Base-by-base conservation (phyloP, 1,140 invertebrate genomes). In the Eueides isabella region DNA sequence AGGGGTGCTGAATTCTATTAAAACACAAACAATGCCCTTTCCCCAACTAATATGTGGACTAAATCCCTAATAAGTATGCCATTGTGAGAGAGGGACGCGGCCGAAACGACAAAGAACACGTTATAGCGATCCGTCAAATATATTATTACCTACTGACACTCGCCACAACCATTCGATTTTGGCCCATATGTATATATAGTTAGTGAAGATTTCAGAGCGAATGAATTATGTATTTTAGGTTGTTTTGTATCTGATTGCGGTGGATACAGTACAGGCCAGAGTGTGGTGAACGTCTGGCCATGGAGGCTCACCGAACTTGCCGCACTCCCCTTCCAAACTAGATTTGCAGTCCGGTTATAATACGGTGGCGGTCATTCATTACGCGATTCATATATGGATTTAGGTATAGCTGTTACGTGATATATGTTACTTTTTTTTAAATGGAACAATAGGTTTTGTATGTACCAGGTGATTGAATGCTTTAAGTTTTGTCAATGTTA, bases 31-130 rank as follows among this genome's bases (percentile, higher is more conserved):
- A 92, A 92, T 91, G 77, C 83, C 83, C 87, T 87, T 90, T 80
- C 90, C 90, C 91, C 87, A 92, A 92, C 91, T 92, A 92, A 92
- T 92, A 92, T 92, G 89, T 91, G 89, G 88, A 91, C 91, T 92
- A 92, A 92, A 92, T 92, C 91, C 91, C 91, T 92, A 92, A 92
- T 92, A 92, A 92, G 90, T 92, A 92, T 91, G 89, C 90, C 90
- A 92, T 92, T 92, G 90, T 92, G 82, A 86, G 89, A 92, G 89
- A 93, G 91, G 89, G 90, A 91, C 88, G 86, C 83, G 85, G 86
- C 85, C 76, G 80, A 86, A 87, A 85, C 89, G 87, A 92, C 90
- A 92, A 92, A 92, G 90, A 89, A 90, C 90, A 90, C 88, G 89
- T 92, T 92, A 93, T 90, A 91, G 77, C 88, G 89, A 92, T 91